phyloP scores from a whole-genome alignment of 2,797 vertebrate species.

The Prunella strophiata region DNA sequence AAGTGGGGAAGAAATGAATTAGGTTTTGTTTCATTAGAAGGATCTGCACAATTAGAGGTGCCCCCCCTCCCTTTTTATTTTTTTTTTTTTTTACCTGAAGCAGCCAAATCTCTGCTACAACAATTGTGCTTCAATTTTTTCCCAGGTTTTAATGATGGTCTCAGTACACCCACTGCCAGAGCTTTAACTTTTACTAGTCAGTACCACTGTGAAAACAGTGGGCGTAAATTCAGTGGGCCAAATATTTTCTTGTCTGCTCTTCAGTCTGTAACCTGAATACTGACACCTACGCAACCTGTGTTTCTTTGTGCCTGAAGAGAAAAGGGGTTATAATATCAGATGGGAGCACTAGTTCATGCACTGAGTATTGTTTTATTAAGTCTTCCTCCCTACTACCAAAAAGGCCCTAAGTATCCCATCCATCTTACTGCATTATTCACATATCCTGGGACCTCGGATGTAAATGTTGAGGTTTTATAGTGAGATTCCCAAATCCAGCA shows the following conservation, averaged over 20 bases:
- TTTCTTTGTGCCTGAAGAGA: neutral
- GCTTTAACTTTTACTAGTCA: neutral
- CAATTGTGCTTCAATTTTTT: neutral
- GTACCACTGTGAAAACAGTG: slow-evolving; percentile 25
- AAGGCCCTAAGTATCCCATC: neutral
- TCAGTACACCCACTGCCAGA: neutral
- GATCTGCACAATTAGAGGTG: neutral
- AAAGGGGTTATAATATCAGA: neutral
- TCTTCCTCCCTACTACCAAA: neutral
- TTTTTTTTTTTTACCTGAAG: neutral
- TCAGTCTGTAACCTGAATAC: slow-evolving; percentile 36
- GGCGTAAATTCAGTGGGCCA: neutral
- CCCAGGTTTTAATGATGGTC: neutral
- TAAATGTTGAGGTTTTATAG: neutral
- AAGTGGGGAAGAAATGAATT: slow-evolving; percentile 40
- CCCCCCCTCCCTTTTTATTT: neutral
- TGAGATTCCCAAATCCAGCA: neutral
- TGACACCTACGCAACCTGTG: slow-evolving; percentile 15
- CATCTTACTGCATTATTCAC: neutral
- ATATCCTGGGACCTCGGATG: neutral
- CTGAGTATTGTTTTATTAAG: neutral
- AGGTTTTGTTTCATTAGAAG: slow-evolving; percentile 26
- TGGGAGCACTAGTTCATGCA: neutral
- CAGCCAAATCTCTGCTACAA: slow-evolving; percentile 40
- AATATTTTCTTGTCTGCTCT: slow-evolving; percentile 55